Evolutionary conservation across 2,888 invertebrate genomes (phyloP).

Genomic region (Tachina lurida): DNA sequence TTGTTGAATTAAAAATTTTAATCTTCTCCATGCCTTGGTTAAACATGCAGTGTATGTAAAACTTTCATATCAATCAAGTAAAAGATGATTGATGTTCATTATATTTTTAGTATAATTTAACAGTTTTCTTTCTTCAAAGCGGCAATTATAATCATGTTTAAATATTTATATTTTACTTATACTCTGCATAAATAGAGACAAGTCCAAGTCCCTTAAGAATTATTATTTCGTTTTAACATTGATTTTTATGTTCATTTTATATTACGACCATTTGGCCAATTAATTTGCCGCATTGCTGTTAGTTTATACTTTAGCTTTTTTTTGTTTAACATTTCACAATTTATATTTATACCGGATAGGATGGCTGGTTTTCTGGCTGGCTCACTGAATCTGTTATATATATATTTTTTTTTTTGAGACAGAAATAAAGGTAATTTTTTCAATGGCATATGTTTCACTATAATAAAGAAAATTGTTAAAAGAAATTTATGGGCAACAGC

Average conservation of each 20-base stretch:
- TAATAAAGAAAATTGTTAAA: slow-evolving; percentile 35
- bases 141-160: background rate
- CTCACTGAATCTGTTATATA: background rate
- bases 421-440: slow-evolving; percentile 46
- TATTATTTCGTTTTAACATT: slow-evolving; percentile 38
- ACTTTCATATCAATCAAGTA: background rate
- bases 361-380: slow-evolving; percentile 3
- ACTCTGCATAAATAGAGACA: background rate
- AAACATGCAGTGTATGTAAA: background rate
- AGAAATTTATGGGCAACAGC: slow-evolving; percentile 16
- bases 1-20: too few relatives aligned
- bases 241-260: slow-evolving; percentile 53
- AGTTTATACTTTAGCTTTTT: slow-evolving; percentile 6
- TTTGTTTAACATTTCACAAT: background rate
- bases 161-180: background rate
- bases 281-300: slow-evolving; percentile 65
- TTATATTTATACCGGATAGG: slow-evolving; percentile 35
- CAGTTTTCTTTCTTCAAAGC: background rate
- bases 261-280: slow-evolving; percentile 38
- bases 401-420: background rate
- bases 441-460: slow-evolving; percentile 16
- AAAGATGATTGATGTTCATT: background rate
- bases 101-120: background rate
- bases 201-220: slow-evolving; percentile 1
- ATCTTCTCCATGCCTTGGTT: too few relatives aligned